Evolutionary conservation across 2,888 invertebrate genomes (phyloP).

Genomic region (Sinelater perroti): DNA sequence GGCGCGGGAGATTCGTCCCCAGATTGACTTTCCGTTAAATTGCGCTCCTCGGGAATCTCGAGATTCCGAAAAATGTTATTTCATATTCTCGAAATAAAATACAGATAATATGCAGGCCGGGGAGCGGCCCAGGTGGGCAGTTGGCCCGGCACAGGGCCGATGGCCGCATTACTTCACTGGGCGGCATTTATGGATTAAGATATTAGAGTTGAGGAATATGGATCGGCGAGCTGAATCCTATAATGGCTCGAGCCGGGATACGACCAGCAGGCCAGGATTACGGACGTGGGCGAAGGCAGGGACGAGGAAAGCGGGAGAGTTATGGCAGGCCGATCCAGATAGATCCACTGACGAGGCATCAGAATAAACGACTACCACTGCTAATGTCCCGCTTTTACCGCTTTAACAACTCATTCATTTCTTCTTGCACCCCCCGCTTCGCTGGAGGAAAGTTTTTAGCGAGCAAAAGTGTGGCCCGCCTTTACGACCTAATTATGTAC

Average conservation of each 20-base stretch:
- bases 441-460: neutral
- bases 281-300: slow-evolving; percentile 31
- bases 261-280: slow-evolving; percentile 34
- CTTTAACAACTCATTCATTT: slow-evolving; percentile 27
- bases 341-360: slow-evolving; percentile 36
- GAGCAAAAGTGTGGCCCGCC: neutral
- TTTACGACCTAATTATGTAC: slow-evolving; percentile 7
- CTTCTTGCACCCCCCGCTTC: neutral
- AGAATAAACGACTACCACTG: slow-evolving; percentile 33
- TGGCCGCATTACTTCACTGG: slow-evolving; percentile 25
- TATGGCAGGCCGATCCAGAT: slow-evolving; percentile 37
- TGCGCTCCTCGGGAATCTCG: slow-evolving; percentile 17
- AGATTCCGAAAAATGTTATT: slow-evolving; percentile 29
- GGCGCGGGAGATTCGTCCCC: neutral
- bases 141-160: slow-evolving; percentile 1
- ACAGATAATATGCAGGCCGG: slow-evolving; percentile 29
- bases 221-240: slow-evolving; percentile 45
- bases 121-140: slow-evolving; percentile 20
- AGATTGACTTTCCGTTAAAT: slow-evolving; percentile 7
- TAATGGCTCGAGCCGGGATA: slow-evolving; percentile 42
- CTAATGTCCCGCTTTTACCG: slow-evolving; percentile 28
- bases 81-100: slow-evolving; percentile 33
- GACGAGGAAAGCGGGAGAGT: slow-evolving; percentile 19
- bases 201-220: slow-evolving; percentile 48
- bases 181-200: slow-evolving; percentile 45